These are phyloP conservation scores for Agonopterix arenella DNA, from an alignment of 2,888 invertebrate species.

Conservation along the genomic window DNA sequence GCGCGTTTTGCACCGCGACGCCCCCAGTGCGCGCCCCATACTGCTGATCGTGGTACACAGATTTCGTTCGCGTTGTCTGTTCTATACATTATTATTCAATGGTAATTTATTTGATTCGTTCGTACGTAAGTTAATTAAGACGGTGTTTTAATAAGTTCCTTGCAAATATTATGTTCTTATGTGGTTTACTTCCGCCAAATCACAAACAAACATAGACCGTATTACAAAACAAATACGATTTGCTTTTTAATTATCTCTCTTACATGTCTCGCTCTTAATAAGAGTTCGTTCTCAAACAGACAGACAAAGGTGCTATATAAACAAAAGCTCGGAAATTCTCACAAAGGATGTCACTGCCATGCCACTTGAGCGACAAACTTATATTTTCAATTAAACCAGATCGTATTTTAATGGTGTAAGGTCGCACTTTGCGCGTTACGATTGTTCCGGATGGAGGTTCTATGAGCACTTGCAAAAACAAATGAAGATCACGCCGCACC, in stretches of 20 bases:
- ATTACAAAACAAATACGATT: neutral
- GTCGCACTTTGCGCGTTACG: neutral
- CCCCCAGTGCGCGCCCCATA: too few relatives aligned
- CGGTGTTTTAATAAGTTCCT: too few relatives aligned
- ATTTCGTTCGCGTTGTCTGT: too few relatives aligned
- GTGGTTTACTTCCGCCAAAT: neutral
- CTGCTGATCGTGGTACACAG: too few relatives aligned
- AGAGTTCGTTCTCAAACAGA: slow-evolving; percentile 35
- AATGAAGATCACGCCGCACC: slow-evolving; percentile 1
- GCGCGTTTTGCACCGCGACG: too few relatives aligned
- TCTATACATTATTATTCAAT: too few relatives aligned
- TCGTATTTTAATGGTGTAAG: neutral
- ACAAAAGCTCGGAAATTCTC: slow-evolving; percentile 31
- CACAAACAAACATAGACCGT: neutral
- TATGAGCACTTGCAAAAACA: neutral
- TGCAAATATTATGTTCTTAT: too few relatives aligned
- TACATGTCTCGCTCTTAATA: slow-evolving; percentile 34
- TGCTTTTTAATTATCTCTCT: slow-evolving; percentile 43
- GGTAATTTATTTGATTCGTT: too few relatives aligned
- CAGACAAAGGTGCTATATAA: slow-evolving; percentile 39
- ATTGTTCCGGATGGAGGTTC: neutral
- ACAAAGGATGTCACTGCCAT: slow-evolving; percentile 48
- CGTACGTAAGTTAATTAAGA: too few relatives aligned
- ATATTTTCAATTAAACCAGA: neutral
- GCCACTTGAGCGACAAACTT: slow-evolving; percentile 16